Evolutionary conservation across 2,797 vertebrate species (phyloP).

Genomic region (Telmatherina bonti): DNA sequence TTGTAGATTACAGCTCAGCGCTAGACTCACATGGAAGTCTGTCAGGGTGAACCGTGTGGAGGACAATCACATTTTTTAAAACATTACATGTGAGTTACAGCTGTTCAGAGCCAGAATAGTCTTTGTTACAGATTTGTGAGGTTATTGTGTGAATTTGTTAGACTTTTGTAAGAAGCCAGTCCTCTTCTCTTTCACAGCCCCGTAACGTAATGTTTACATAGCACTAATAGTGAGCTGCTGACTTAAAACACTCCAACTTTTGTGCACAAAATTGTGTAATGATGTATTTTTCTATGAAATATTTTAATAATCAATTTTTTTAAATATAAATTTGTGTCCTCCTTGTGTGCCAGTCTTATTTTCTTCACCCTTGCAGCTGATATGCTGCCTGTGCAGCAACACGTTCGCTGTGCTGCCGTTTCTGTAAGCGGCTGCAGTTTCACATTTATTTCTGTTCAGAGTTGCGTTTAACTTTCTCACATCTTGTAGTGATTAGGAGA

Average conservation of each 20-base stretch:
- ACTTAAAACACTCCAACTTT: neutral
- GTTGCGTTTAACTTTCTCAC: too few species aligned
- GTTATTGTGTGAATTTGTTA: neutral
- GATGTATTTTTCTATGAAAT: conserved; percentile 71
- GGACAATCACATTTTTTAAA: conserved; percentile 34
- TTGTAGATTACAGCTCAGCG: neutral
- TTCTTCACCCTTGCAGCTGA: neutral
- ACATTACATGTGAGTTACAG: neutral
- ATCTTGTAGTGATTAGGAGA: too few species aligned
- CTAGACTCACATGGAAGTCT: neutral
- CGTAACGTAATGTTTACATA: neutral
- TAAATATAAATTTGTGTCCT: neutral
- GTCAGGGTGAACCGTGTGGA: neutral
- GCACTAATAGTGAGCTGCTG: conserved; percentile 2
- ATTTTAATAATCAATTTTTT: conserved; percentile 62
- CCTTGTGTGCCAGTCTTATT: neutral
- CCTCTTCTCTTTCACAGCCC: neutral
- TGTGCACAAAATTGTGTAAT: conserved; percentile 46
- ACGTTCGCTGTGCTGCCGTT: too few species aligned
- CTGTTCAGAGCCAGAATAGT: neutral
- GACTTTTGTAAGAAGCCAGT: conserved; percentile 13
- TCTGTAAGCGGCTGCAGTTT: too few species aligned
- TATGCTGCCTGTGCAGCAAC: too few species aligned
- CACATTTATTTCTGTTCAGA: too few species aligned
- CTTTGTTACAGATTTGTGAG: neutral